These are phyloP conservation scores for Stenoptilia bipunctidactyla DNA, from an alignment of 2,888 invertebrate species.

Conservation along the genomic window DNA sequence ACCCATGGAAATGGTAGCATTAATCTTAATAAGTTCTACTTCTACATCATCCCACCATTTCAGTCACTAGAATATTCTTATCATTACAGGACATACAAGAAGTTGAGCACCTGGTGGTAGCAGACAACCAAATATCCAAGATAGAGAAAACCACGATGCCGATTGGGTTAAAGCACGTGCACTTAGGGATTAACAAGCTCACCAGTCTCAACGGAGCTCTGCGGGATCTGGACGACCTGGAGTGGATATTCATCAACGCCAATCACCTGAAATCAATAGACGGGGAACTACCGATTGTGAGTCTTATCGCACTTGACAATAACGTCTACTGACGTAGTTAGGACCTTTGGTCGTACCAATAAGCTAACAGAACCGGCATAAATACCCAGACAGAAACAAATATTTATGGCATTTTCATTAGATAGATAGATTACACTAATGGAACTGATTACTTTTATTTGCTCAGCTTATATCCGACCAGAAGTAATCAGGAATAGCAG, in stretches of 20 bases:
- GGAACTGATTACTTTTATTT: too few relatives aligned
- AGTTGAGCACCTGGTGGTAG: constrained; percentile 78
- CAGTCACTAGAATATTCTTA: too few relatives aligned
- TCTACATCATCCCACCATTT: too few relatives aligned
- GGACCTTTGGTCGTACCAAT: too few relatives aligned
- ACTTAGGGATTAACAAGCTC: constrained; percentile 82
- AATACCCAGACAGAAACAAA: too few relatives aligned
- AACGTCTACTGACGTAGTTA: neutral
- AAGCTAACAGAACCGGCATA: too few relatives aligned
- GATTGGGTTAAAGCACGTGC: constrained; percentile 75
- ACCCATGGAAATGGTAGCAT: too few relatives aligned
- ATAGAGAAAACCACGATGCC: constrained; percentile 82
- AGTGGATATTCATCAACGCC: constrained; percentile 83
- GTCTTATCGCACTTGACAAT: constrained; percentile 18
- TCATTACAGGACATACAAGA: constrained; percentile 56
- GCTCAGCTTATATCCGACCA: too few relatives aligned
- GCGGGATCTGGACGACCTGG: constrained; percentile 78
- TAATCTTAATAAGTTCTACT: too few relatives aligned
- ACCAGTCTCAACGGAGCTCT: constrained; percentile 81
- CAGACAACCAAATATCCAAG: constrained; percentile 81
- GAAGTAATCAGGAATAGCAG: too few relatives aligned
- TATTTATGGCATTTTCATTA: constrained; percentile 1
- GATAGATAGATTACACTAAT: constrained; percentile 1
- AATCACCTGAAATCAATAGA: constrained; percentile 83
- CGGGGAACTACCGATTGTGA: constrained; percentile 79